These are phyloP conservation scores for Cydia fagiglandana DNA, from an alignment of 1,140 invertebrate genomes.

Conservation along the genomic window DNA sequence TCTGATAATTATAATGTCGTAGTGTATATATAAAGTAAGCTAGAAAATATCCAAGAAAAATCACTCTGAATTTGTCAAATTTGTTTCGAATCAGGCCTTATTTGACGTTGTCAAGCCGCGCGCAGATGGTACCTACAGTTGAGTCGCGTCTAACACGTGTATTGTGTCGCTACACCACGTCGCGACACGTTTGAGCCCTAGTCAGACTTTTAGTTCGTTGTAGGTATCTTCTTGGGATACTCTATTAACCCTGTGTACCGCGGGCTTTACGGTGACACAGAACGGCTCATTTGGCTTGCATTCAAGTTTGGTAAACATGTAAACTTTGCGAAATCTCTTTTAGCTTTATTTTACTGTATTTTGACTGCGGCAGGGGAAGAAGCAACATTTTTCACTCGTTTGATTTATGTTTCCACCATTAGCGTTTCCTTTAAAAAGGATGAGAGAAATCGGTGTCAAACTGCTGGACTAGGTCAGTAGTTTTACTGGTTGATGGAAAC, in stretches of 20 bases:
- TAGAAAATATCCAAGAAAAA: too few relatives aligned
- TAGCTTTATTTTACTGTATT: conserved; percentile 26
- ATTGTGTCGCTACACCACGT: too few relatives aligned
- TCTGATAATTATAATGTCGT: too few relatives aligned
- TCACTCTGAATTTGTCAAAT: too few relatives aligned
- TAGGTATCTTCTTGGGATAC: too few relatives aligned
- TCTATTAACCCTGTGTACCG: background rate
- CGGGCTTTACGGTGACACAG: conserved; percentile 10
- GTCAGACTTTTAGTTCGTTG: too few relatives aligned
- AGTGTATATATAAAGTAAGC: too few relatives aligned
- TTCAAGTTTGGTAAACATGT: conserved; percentile 32
- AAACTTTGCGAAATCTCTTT: conserved; percentile 29
- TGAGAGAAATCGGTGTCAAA: conserved; percentile 16
- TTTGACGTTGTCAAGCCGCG: too few relatives aligned
- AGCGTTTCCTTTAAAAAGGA: conserved; percentile 14
- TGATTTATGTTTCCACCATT: conserved; percentile 24
- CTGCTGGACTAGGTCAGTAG: conserved; percentile 7
- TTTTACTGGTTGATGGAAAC: conserved; percentile 16
- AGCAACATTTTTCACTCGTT: conserved; percentile 24
- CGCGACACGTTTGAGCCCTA: too few relatives aligned
- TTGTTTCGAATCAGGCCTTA: too few relatives aligned
- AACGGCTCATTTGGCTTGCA: conserved; percentile 28
- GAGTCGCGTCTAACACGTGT: too few relatives aligned
- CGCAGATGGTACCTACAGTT: too few relatives aligned
- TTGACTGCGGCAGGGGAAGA: conserved; percentile 23